Evolutionary conservation across 1,140 invertebrate species (phyloP).

Genomic region (Aradophagus sp.): DNA sequence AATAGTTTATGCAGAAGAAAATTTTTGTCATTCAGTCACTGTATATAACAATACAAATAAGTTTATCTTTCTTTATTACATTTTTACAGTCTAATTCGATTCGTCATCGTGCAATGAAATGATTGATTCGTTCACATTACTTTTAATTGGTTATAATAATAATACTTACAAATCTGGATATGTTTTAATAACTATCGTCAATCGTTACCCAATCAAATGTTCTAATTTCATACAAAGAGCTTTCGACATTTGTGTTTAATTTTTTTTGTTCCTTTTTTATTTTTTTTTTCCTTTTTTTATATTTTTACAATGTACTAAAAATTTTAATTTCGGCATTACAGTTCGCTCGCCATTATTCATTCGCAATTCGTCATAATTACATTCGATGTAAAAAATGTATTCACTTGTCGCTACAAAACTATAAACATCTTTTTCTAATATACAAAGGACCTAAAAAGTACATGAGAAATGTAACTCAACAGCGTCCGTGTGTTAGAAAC

Average conservation of each 20-base stretch:
- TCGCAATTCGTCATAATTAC: conserved; percentile 53
- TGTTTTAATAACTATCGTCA: conserved; percentile 54
- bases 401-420: conserved; percentile 45
- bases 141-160: conserved; percentile 50
- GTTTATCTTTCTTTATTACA: conserved; percentile 54
- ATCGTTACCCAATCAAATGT: conserved; percentile 35
- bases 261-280: background rate
- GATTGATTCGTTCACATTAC: conserved; percentile 28
- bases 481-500: conserved; percentile 6
- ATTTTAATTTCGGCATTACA: conserved; percentile 7
- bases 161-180: conserved; percentile 56
- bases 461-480: conserved; percentile 19
- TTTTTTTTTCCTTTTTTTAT: conserved; percentile 2
- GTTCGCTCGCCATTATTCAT: conserved; percentile 13
- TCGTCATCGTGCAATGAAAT: conserved; percentile 34
- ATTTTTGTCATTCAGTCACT: conserved; percentile 39
- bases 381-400: conserved; percentile 53
- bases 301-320: conserved; percentile 29
- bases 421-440: conserved; percentile 51
- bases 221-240: conserved; percentile 37
- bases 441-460: conserved; percentile 48
- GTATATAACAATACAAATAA: conserved; percentile 41
- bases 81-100: conserved; percentile 54
- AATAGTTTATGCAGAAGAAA: no score
- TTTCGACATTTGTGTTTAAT: conserved; percentile 1